Percentiles rank a stretch among this genome's conserved stretches.
Conservation (phyloP, 1,140 invertebrate genomes). For the Zaprionus inermis region DNA sequence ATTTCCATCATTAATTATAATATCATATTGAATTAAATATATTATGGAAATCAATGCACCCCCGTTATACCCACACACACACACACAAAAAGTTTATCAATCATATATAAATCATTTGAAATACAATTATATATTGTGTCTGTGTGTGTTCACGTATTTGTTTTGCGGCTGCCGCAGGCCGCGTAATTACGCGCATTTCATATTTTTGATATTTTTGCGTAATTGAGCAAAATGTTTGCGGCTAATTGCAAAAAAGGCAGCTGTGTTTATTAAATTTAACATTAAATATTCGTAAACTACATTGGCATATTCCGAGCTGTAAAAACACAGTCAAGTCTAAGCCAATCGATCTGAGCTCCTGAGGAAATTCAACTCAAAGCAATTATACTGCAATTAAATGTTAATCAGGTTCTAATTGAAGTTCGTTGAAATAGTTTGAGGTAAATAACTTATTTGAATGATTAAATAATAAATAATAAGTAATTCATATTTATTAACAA, state of each 20-base stretch:
- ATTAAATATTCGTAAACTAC: not conserved
- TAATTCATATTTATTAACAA: not conserved
- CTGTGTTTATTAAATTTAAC: slow-evolving; percentile 17
- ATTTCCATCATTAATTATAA: not conserved
- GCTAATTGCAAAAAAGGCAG: slow-evolving; percentile 31
- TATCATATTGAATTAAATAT: not conserved
- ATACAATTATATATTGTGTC: slow-evolving; percentile 40
- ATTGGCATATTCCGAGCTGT: not conserved
- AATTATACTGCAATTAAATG: not conserved
- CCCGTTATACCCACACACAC: not conserved
- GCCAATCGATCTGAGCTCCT: not conserved
- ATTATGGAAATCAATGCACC: not conserved
- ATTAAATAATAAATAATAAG: not conserved
- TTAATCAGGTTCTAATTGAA: not conserved
- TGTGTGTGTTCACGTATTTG: not conserved
- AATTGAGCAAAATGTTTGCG: slow-evolving; percentile 45
- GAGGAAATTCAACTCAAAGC: not conserved
- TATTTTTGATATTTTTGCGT: slow-evolving; percentile 46
- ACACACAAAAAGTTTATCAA: slow-evolving; percentile 10
- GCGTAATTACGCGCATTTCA: slow-evolving; percentile 37
- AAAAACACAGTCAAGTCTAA: not conserved
- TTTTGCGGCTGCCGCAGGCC: slow-evolving; percentile 24
- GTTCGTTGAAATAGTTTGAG: not conserved
- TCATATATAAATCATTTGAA: slow-evolving; percentile 45
- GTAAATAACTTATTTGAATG: not conserved